These are phyloP conservation scores for Drosophila orena DNA, from an alignment of 1,140 invertebrate genomes.

Conservation along the genomic window DNA sequence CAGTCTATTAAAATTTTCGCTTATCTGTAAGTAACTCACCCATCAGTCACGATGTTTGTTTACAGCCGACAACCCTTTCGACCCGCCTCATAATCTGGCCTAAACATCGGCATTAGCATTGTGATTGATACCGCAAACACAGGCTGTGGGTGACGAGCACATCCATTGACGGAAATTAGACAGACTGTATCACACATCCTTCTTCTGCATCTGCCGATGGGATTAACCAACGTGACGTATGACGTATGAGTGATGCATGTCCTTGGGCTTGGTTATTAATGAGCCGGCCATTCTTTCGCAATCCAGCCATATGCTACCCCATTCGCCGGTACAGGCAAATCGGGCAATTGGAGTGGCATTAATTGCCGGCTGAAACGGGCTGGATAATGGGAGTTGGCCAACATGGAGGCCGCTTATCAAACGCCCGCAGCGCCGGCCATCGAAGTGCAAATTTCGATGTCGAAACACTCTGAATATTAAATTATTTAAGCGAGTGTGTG, in stretches of 20 bases:
- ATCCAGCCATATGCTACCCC: conserved; percentile 4
- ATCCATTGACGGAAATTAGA: conserved; percentile 58
- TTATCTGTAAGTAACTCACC: too few species aligned
- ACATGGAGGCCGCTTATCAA: conserved; percentile 30
- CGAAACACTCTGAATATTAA: conserved; percentile 43
- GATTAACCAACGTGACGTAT: conserved; percentile 78
- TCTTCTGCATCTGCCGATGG: conserved; percentile 53
- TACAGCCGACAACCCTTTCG: conserved; percentile 14
- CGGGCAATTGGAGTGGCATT: conserved; percentile 52
- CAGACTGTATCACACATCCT: conserved; percentile 51
- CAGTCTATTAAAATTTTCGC: too few species aligned
- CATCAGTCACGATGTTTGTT: conserved; percentile 4
- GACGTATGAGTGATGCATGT: conserved; percentile 80
- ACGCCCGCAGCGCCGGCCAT: conserved; percentile 31
- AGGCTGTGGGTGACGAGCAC: background rate
- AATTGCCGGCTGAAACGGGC: conserved; percentile 68
- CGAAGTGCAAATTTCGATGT: conserved; percentile 43
- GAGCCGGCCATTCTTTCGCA: conserved; percentile 50
- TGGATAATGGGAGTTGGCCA: conserved; percentile 23
- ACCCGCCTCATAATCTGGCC: conserved; percentile 18
- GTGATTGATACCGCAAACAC: conserved; percentile 70
- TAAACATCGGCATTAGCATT: conserved; percentile 51
- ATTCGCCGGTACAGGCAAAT: conserved; percentile 16
- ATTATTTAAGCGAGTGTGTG: conserved; percentile 39
- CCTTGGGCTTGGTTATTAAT: conserved; percentile 64